Evolutionary conservation across 1,140 invertebrate species (phyloP), one percentile per base, ranked within the genome.

Genomic region (Tribolium madens): DNA sequence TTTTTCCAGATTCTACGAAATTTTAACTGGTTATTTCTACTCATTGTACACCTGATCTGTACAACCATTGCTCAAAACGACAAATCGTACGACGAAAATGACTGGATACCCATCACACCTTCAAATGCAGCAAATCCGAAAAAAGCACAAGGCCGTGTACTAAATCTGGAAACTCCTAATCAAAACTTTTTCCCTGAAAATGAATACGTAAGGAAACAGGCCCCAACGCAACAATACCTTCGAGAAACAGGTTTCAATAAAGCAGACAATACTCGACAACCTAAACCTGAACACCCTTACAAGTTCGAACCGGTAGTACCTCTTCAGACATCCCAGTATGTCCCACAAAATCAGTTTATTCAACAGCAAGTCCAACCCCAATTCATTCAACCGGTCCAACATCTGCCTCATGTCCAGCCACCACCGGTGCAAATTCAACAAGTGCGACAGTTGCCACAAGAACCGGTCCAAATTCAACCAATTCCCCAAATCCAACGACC

Each of bases 131-230:
- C 47, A 1, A 68, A 80, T 18, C 47, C 80, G 26, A 76, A 79
- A 77, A 75, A 83, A 83, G 85, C 85, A 4, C 83, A 86, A 21
- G 87, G 87, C 5, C 86, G 89, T 78, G 88, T 89, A 73, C 80
- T 90, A 4, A 86, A 86, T 47, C 85, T 89, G 64, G 88, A 88
- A 0, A 68, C 79, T 9, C 81, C 84, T 1, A 79, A 82, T 57
- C 78, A 82, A 53, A 85, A 80, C 14, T 86, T 84, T 78, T 88
- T 88, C 79, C 86, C 86, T 3, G 85, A 85, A 17, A 85, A 88
- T 46, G 76, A 79, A 15, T 82, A 78, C 21, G 48, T 33, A 26
- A 73, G 33, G 6, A 78, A 80, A 77, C 68, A 57, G 15, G 14
- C 15, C 1, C 47, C 75, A 0, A n/a, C 70, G 31, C 78, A 84